Conservation (phyloP, 2,888 invertebrate genomes). For the Bhutanitis thaidina region DNA sequence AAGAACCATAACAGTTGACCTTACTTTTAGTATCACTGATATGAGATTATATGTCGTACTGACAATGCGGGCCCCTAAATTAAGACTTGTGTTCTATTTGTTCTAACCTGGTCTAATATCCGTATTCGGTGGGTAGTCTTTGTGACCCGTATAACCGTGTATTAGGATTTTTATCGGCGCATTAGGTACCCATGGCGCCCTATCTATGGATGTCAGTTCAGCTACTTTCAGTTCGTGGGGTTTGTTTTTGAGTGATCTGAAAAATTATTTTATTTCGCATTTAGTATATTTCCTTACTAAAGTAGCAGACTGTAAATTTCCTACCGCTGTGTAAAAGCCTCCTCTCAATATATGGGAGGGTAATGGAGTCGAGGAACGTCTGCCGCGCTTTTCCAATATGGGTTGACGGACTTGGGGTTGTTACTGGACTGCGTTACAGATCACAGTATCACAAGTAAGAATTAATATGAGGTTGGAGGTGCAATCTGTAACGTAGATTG, state of each 20-base stretch:
- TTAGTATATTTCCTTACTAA: no score
- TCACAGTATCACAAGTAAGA: no score
- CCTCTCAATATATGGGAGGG: no score
- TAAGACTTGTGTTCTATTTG: background rate
- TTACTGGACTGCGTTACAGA: no score
- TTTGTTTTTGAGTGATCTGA: conserved; percentile 53
- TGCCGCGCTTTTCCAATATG: no score
- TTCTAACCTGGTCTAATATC: conserved; percentile 79
- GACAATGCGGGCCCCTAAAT: conserved; percentile 12
- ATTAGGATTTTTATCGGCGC: conserved; percentile 79
- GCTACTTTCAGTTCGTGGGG: conserved; percentile 66
- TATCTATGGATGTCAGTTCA: conserved; percentile 47
- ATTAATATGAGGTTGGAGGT: no score
- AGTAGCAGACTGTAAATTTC: no score
- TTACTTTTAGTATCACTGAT: background rate
- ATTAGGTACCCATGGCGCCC: conserved; percentile 63
- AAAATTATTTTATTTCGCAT: no score
- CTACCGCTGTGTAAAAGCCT: no score
- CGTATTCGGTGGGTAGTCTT: conserved; percentile 79
- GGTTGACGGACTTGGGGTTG: no score
- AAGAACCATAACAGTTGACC: conserved; percentile 1
- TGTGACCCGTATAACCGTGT: conserved; percentile 83
- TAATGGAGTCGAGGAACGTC: no score
- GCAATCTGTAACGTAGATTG: no score
- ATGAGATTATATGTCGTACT: background rate